phyloP scores from a whole-genome alignment of 1,140 invertebrate genomes.

The Trichonephila clavipes region DNA sequence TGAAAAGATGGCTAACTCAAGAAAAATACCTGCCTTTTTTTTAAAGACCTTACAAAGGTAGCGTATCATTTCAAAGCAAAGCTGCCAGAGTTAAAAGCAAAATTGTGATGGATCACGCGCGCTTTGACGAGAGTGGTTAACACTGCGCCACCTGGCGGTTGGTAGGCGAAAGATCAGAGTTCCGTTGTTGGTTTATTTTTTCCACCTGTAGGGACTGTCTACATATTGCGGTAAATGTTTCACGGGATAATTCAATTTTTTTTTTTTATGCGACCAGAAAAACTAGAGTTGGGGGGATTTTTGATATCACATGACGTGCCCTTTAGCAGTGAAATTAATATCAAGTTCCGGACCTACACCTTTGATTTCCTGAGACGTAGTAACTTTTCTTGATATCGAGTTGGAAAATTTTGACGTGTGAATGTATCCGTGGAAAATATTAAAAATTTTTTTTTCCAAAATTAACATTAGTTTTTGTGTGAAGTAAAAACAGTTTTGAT shows the following conservation, averaged over 20 bases:
- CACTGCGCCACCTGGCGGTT: conserved; percentile 65
- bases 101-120: conserved; percentile 74
- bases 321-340: conserved; percentile 14
- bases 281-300: background rate
- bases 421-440: background rate
- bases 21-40: conserved; percentile 70
- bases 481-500: background rate
- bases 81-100: conserved; percentile 74
- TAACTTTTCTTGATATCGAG: background rate
- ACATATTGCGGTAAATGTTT: background rate
- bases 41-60: conserved; percentile 21
- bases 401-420: conserved; percentile 24
- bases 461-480: background rate
- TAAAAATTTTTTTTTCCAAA: background rate
- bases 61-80: conserved; percentile 73
- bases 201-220: background rate
- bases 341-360: background rate
- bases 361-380: conserved; percentile 11
- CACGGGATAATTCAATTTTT: background rate
- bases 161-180: conserved; percentile 23
- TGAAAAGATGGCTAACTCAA: conserved; percentile 70
- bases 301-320: background rate
- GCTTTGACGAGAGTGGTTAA: conserved; percentile 55
- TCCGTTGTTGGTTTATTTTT: conserved; percentile 34
- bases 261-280: too few species aligned